Base-by-base conservation (phyloP, 2,888 invertebrate genomes). In the Caprella mutica region DNA sequence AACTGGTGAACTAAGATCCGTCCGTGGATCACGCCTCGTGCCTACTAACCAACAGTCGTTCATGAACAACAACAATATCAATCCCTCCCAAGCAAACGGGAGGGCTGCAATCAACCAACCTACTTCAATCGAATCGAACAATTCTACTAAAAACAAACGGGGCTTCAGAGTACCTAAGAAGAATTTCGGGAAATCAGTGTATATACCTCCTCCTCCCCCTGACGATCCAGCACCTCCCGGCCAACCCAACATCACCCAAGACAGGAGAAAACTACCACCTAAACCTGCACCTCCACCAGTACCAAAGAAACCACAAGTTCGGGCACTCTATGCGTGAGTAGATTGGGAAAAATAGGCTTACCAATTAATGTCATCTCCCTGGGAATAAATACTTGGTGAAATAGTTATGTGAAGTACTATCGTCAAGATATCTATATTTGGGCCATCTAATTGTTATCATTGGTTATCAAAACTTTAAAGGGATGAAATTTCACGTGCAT, bases 311-410 rank as follows among this genome's bases (percentile, higher is more conserved):
- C 58, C 58, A 14, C 56, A 52, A 55, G 60, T 56, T 21, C 35
- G 29, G 29, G 65, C 65, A 8, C 5, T 65, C 17, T 65, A 61
- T 27, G 50, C 48, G 65, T 65, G 38, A 58, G 54, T 53, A 4
- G n/a, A n/a, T n/a, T n/a, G n/a, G n/a, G n/a, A n/a, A n/a, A n/a
- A n/a, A n/a, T n/a, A n/a, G n/a, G n/a, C n/a, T n/a, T n/a, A n/a
- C n/a, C n/a, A n/a, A n/a, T n/a, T n/a, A n/a, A n/a, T n/a, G n/a
- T n/a, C n/a, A n/a, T n/a, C n/a, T n/a, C n/a, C n/a, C n/a, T n/a
- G n/a, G n/a, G n/a, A n/a, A n/a, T n/a, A n/a, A n/a, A n/a, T n/a
- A n/a, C n/a, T n/a, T n/a, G n/a, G n/a, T n/a, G n/a, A n/a, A n/a
- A n/a, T n/a, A n/a, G n/a, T n/a, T n/a, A n/a, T n/a, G n/a, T n/a